Conservation (phyloP, 2,797 vertebrate genomes). For the Acipenser transmontanus region DNA sequence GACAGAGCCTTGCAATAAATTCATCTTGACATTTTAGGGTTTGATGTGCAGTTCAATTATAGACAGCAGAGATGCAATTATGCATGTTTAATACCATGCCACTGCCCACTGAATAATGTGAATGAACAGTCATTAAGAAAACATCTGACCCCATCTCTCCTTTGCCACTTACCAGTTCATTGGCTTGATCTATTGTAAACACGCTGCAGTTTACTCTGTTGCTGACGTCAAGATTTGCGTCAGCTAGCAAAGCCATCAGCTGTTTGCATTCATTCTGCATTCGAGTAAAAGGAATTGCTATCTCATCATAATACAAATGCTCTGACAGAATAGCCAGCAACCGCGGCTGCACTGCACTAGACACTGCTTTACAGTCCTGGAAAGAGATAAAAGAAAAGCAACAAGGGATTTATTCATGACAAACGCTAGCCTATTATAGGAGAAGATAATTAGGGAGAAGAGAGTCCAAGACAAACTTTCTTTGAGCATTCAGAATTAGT, state of each 20-base stretch:
- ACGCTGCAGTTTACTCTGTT: constrained; percentile 81
- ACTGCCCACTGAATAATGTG: not conserved
- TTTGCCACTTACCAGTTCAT: constrained; percentile 75
- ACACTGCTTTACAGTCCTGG: constrained; percentile 83
- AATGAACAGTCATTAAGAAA: not conserved
- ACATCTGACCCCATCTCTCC: not conserved
- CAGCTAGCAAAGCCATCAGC: constrained; percentile 80
- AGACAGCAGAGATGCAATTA: not conserved
- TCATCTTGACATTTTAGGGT: too few species aligned
- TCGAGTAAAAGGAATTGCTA: constrained; percentile 94
- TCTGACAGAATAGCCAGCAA: constrained; percentile 89
- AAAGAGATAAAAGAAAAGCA: constrained; percentile 13
- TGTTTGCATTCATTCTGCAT: constrained; percentile 99
- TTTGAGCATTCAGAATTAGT: too few species aligned
- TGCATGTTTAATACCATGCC: not conserved
- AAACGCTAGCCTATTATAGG: too few species aligned
- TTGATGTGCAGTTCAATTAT: not conserved
- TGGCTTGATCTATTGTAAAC: constrained; percentile 97
- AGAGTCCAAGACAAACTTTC: too few species aligned
- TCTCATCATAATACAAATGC: constrained; percentile 96
- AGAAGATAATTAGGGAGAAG: too few species aligned
- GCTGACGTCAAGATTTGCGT: constrained; percentile 76
- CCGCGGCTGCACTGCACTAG: constrained; percentile 81
- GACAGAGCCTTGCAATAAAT: too few species aligned
- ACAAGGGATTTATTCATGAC: too few species aligned